Conservation (phyloP, 2,888 invertebrate species). For the Uropetala carovei region DNA sequence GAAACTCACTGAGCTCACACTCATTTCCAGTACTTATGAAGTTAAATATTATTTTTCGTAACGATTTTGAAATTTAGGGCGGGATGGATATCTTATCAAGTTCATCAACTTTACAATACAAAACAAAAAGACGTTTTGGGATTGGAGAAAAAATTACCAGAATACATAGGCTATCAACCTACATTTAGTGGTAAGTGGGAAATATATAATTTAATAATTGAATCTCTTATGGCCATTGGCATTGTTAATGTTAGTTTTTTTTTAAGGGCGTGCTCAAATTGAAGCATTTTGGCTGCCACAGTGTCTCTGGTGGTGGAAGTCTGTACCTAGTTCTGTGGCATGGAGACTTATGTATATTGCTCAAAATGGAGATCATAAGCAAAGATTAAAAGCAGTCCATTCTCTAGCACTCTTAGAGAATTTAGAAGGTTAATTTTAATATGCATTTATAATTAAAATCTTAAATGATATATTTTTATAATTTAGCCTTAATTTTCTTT, state of each 20-base stretch:
- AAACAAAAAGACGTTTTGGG: conserved; percentile 73
- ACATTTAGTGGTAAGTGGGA: conserved; percentile 17
- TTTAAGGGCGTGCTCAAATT: conserved; percentile 40
- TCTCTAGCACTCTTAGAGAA: conserved; percentile 82
- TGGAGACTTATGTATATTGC: conserved; percentile 83
- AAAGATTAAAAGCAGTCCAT: conserved; percentile 81
- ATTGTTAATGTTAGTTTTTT: conserved; percentile 64
- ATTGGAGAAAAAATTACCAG: conserved; percentile 74
- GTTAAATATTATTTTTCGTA: neutral
- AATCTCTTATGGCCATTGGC: conserved; percentile 64
- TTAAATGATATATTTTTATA: no score
- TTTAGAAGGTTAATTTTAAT: conserved; percentile 76
- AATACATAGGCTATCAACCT: conserved; percentile 75
- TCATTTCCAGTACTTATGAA: neutral
- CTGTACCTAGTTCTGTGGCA: conserved; percentile 81
- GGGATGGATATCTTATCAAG: conserved; percentile 52
- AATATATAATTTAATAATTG: conserved; percentile 31
- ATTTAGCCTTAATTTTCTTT: no score
- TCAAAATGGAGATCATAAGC: conserved; percentile 80
- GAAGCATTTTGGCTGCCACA: conserved; percentile 51
- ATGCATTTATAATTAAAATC: no score
- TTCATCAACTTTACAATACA: neutral
- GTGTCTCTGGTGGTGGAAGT: conserved; percentile 78
- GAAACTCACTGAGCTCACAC: neutral
- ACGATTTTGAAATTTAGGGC: neutral